These are phyloP conservation scores for Drosophila serrata DNA, from an alignment of 1,140 invertebrate species.

Conservation along the genomic window DNA sequence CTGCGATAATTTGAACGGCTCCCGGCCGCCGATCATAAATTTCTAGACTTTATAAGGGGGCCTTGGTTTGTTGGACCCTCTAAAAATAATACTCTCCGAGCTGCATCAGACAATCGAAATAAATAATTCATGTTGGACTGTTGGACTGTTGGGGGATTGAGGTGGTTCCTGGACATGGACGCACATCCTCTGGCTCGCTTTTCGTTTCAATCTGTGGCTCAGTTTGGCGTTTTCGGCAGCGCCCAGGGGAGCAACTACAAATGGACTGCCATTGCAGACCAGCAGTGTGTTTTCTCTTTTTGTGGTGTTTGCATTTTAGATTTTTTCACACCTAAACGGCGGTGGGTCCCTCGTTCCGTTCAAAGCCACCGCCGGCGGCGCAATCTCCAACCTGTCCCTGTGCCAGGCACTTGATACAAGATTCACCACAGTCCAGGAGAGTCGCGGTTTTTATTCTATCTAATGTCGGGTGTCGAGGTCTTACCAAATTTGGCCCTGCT, in stretches of 20 bases:
- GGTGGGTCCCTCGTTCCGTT: slow-evolving; percentile 67
- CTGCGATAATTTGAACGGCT: slow-evolving; percentile 79
- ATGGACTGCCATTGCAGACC: slow-evolving; percentile 47
- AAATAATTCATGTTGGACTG: slow-evolving; percentile 72
- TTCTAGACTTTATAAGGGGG: slow-evolving; percentile 45
- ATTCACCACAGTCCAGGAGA: slow-evolving; percentile 28
- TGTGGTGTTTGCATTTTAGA: slow-evolving; percentile 81
- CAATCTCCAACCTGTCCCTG: slow-evolving; percentile 67
- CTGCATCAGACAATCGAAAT: slow-evolving; percentile 73
- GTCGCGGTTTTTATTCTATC: slow-evolving; percentile 75
- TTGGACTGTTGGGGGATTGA: not conserved
- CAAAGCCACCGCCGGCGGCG: slow-evolving; percentile 75
- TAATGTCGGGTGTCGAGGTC: slow-evolving; percentile 70
- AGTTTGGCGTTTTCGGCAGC: slow-evolving; percentile 58
- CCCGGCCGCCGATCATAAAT: slow-evolving; percentile 61
- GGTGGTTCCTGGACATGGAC: slow-evolving; percentile 39
- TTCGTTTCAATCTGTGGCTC: slow-evolving; percentile 40
- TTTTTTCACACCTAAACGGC: slow-evolving; percentile 78
- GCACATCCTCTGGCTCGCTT: slow-evolving; percentile 46
- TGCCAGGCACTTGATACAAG: slow-evolving; percentile 68
- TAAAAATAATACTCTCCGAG: slow-evolving; percentile 59
- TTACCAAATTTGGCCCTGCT: slow-evolving; percentile 73
- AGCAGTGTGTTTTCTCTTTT: slow-evolving; percentile 34
- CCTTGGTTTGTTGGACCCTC: slow-evolving; percentile 2
- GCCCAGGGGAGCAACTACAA: slow-evolving; percentile 79